Evolutionary conservation across 2,113 vertebrate genomes (phyloP).

Genomic region (Piaya cayana): DNA sequence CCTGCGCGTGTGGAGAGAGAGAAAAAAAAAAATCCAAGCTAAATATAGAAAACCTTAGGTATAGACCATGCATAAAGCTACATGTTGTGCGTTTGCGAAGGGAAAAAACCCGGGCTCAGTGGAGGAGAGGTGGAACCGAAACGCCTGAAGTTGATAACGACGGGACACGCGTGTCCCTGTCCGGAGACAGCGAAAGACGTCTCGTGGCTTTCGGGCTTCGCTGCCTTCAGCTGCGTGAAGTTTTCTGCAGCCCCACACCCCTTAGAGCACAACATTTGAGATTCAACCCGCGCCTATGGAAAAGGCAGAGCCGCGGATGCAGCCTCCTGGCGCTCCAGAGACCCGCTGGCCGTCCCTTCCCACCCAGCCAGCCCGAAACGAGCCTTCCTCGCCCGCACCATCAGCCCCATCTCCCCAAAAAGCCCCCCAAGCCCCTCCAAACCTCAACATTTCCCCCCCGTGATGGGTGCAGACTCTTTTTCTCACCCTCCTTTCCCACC

Average conservation of each 20-base stretch:
- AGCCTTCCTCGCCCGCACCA: not conserved
- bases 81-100: not conserved
- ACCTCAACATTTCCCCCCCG: not conserved
- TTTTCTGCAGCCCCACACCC: not conserved
- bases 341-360: not conserved
- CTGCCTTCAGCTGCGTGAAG: not conserved
- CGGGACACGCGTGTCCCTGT: not conserved
- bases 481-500: not conserved
- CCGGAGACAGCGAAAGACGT: not conserved
- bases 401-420: not conserved
- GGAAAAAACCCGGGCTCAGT: not conserved
- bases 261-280: not conserved
- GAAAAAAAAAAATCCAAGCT: not conserved
- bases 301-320: not conserved
- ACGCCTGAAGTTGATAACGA: not conserved
- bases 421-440: not conserved
- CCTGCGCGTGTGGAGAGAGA: not conserved
- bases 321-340: not conserved
- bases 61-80: slow-evolving; percentile 17
- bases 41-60: slow-evolving; percentile 56
- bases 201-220: not conserved
- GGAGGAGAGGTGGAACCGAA: not conserved
- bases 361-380: not conserved
- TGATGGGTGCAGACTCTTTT: not conserved
- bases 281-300: not conserved